Evolutionary conservation across 2,888 invertebrate genomes (phyloP).

Genomic region (Empis stercorea): DNA sequence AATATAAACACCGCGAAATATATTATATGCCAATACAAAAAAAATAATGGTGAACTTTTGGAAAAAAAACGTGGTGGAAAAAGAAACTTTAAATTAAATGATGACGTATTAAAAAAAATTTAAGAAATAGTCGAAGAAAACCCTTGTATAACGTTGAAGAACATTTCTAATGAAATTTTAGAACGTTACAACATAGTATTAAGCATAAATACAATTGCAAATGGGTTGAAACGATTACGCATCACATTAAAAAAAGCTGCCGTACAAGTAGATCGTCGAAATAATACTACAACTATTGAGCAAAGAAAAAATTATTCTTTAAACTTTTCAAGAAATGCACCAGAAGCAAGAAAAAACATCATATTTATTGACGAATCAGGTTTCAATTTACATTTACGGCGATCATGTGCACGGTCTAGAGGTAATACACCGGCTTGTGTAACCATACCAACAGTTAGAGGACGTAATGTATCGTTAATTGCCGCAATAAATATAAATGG

Average conservation of each 20-base stretch:
- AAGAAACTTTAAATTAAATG: slow-evolving; percentile 3
- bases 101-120: slow-evolving; percentile 4
- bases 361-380: slow-evolving; percentile 3
- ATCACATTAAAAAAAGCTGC: slow-evolving; percentile 1
- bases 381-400: slow-evolving; percentile 2
- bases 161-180: not conserved
- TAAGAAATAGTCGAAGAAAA: slow-evolving; percentile 4
- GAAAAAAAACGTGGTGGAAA: slow-evolving; percentile 4
- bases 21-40: too few species aligned
- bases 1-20: slow-evolving; percentile 2
- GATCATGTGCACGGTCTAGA: not conserved
- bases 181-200: not conserved
- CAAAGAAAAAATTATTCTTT: too few species aligned
- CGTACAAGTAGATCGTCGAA: too few species aligned
- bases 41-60: not conserved
- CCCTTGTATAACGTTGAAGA: slow-evolving; percentile 1
- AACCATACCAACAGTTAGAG: not conserved
- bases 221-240: slow-evolving; percentile 1
- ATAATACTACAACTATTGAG: too few species aligned
- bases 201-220: slow-evolving; percentile 1
- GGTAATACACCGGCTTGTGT: not conserved
- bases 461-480: not conserved
- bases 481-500: not conserved
- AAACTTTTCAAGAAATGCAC: not conserved
- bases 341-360: not conserved